Evolutionary conservation across 2,888 invertebrate species (phyloP).

Genomic region (Temnothorax rugatulus): DNA sequence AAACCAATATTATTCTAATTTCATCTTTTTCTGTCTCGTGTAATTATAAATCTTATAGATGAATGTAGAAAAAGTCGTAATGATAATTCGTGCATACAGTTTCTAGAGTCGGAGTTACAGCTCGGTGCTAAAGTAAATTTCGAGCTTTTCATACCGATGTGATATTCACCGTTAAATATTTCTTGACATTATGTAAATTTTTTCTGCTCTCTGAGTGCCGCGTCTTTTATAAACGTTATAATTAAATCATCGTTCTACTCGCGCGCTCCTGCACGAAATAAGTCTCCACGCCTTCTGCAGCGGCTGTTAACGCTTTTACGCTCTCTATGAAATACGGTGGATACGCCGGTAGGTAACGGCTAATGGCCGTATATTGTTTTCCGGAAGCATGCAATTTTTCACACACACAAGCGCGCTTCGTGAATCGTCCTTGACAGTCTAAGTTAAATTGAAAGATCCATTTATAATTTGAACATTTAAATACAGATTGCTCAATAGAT

Average conservation of each 20-base stretch:
- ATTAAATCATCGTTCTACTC: constrained; percentile 40
- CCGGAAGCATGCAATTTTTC: constrained; percentile 39
- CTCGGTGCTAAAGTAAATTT: background rate
- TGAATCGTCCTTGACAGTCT: background rate
- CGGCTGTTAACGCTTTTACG: constrained; percentile 47
- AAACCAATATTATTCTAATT: background rate
- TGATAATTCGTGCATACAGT: background rate
- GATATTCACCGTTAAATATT: constrained; percentile 37
- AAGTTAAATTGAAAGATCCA: constrained; percentile 18
- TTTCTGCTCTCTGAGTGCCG: background rate
- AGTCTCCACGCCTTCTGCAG: constrained; percentile 43
- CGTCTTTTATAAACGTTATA: constrained; percentile 41
- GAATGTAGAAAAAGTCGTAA: background rate
- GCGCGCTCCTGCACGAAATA: constrained; percentile 40
- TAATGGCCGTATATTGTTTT: constrained; percentile 49
- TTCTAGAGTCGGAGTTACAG: background rate
- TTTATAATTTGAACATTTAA: no score
- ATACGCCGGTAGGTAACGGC: constrained; percentile 36
- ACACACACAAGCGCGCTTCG: background rate
- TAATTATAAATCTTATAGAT: constrained; percentile 2
- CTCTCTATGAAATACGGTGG: constrained; percentile 30
- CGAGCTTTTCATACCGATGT: constrained; percentile 6
- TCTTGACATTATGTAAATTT: constrained; percentile 42
- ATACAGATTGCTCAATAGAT: background rate
- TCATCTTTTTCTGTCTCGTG: background rate